Conservation (phyloP, 2,888 invertebrate species). For the Chymomyza amoena region DNA sequence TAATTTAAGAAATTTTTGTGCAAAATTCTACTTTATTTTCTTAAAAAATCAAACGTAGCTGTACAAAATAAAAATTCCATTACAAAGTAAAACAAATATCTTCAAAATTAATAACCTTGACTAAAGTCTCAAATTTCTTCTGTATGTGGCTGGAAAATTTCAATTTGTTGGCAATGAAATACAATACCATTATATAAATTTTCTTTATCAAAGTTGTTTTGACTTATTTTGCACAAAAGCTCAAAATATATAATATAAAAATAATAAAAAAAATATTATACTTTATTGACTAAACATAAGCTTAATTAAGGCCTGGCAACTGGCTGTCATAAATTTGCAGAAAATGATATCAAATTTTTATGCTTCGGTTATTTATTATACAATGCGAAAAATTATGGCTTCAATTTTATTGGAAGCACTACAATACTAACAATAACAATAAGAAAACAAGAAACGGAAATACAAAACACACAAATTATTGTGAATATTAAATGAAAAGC, state of each 20-base stretch:
- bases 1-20: too few relatives aligned
- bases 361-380: background rate
- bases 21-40: too few relatives aligned
- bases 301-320: background rate
- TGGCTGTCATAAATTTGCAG: background rate
- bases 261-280: background rate
- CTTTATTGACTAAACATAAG: background rate
- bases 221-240: background rate
- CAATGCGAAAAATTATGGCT: background rate
- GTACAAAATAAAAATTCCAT: too few relatives aligned
- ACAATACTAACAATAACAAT: background rate
- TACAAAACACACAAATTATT: background rate
- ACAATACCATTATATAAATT: background rate
- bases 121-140: background rate
- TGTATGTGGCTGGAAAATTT: background rate
- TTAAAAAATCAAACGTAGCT: too few relatives aligned
- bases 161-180: background rate
- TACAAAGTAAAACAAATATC: too few relatives aligned
- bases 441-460: background rate
- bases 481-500: conserved; percentile 14
- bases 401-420: background rate
- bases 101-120: too few relatives aligned
- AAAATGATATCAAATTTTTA: background rate
- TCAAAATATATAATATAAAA: background rate
- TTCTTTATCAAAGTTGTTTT: background rate